Evolutionary conservation across 2,888 invertebrate genomes (phyloP).

Genomic region (Polydesmus complanatus): DNA sequence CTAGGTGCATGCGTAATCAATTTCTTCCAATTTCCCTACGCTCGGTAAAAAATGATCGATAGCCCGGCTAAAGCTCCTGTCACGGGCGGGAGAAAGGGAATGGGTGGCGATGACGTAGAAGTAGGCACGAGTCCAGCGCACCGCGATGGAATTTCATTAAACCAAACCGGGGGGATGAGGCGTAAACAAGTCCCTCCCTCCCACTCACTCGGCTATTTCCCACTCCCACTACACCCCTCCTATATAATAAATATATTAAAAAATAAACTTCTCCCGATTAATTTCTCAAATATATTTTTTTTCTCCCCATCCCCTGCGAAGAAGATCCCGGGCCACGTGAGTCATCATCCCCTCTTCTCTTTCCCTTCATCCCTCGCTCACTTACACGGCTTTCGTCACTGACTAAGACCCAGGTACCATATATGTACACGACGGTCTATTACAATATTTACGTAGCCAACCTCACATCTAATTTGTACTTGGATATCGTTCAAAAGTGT

Average conservation of each 20-base stretch:
- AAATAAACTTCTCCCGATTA: not conserved
- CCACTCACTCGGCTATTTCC: not conserved
- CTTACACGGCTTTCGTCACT: not conserved
- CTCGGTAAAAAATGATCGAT: no score
- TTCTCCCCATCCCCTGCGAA: not conserved
- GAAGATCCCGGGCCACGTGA: not conserved
- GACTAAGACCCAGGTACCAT: no score
- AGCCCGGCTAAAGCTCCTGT: no score
- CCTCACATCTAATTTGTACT: not conserved
- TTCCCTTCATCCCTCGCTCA: not conserved
- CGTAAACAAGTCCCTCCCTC: not conserved
- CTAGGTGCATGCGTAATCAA: no score
- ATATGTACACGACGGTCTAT: no score
- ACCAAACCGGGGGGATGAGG: not conserved
- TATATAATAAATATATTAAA: not conserved
- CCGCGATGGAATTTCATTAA: not conserved
- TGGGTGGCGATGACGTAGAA: not conserved
- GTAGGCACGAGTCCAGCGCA: not conserved
- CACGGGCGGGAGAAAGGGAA: no score
- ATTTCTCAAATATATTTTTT: not conserved
- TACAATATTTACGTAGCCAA: not conserved
- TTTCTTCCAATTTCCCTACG: no score
- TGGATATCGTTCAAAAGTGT: not conserved
- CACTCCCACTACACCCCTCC: not conserved
- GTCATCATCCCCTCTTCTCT: not conserved